A percentile compares a stretch with the other conserved stretches of the same genome.
Conservation (phyloP, 2,888 invertebrate genomes). For the Nyleta sp. region DNA sequence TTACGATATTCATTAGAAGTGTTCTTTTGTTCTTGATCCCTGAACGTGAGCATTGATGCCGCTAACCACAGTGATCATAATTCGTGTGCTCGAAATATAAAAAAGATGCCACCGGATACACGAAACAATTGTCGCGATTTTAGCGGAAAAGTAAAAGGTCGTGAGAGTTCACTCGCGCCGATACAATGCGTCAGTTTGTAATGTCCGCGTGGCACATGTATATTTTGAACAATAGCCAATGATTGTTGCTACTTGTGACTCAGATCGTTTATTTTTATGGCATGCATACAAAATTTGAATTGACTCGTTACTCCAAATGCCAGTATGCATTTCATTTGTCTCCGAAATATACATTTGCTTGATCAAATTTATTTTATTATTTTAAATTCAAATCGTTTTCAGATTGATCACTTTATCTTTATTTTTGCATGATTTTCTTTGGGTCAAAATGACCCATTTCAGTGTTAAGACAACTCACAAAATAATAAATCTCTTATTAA, state of each 20-base stretch:
- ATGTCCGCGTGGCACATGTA: conserved; percentile 29
- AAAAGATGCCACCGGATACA: conserved; percentile 25
- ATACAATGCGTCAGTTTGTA: conserved; percentile 40
- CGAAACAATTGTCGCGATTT: conserved; percentile 35
- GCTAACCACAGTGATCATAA: conserved; percentile 16
- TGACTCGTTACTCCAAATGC: conserved; percentile 22
- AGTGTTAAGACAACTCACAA: too few species aligned
- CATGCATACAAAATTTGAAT: conserved; percentile 36
- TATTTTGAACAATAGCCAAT: conserved; percentile 54
- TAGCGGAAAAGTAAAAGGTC: conserved; percentile 40
- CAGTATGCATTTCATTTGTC: too few species aligned
- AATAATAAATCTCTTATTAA: too few species aligned
- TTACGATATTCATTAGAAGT: conserved; percentile 31
- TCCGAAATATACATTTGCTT: too few species aligned
- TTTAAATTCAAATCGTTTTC: too few species aligned
- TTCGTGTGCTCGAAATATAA: conserved; percentile 16
- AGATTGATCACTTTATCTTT: too few species aligned
- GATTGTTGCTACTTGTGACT: conserved; percentile 56
- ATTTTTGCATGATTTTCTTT: too few species aligned
- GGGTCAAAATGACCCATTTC: too few species aligned
- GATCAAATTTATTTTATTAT: background rate
- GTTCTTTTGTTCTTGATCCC: conserved; percentile 23
- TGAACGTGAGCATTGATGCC: conserved; percentile 12
- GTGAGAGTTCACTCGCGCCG: conserved; percentile 40
- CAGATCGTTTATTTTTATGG: conserved; percentile 42